phyloP scores from a whole-genome alignment of 2,888 invertebrate genomes.

The Yponomeuta evonymella region DNA sequence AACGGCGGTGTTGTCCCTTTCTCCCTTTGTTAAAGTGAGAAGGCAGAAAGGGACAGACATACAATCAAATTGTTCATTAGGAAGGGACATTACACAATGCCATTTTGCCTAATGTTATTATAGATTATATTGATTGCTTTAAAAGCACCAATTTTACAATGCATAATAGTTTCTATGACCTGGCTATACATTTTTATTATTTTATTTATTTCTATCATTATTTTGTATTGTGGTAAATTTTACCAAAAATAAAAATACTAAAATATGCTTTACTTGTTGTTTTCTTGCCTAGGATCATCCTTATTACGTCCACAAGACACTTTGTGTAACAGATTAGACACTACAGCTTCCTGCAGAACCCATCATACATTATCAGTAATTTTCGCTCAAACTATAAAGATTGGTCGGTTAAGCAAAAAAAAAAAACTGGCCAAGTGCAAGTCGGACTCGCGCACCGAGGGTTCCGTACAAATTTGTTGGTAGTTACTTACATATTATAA shows the following conservation, averaged over 20 bases:
- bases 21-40: background rate
- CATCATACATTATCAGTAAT: too few species aligned
- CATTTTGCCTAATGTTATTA: constrained; percentile 77
- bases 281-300: constrained; percentile 34
- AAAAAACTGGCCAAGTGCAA: too few species aligned
- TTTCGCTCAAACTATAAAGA: too few species aligned
- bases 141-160: constrained; percentile 76
- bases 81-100: constrained; percentile 58
- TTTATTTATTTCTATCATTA: constrained; percentile 76
- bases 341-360: too few species aligned
- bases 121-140: constrained; percentile 75
- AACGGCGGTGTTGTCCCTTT: background rate
- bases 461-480: too few species aligned
- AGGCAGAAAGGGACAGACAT: background rate
- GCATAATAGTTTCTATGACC: constrained; percentile 69
- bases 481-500: too few species aligned
- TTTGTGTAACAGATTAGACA: too few species aligned
- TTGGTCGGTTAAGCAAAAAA: too few species aligned
- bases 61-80: background rate
- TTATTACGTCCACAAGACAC: background rate
- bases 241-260: constrained; percentile 77
- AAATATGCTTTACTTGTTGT: constrained; percentile 71
- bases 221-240: constrained; percentile 76
- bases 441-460: too few species aligned
- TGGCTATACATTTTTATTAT: constrained; percentile 74